Evolutionary conservation across 1,140 invertebrate genomes (phyloP).

Genomic region (Drosophila azteca): DNA sequence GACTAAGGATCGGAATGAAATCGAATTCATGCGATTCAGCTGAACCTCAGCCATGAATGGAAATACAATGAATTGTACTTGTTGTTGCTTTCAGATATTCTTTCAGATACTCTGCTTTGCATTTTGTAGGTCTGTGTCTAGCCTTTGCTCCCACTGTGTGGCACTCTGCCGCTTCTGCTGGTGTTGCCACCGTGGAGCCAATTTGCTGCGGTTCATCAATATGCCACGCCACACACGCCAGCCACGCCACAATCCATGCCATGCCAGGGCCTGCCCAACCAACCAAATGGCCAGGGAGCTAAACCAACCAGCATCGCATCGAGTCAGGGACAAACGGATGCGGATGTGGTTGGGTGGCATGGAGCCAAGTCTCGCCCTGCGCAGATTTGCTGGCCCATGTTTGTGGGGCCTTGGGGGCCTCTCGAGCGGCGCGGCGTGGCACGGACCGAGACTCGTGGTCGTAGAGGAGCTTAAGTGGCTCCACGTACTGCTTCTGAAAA

Average conservation of each 20-base stretch:
- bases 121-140: neutral
- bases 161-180: constrained; percentile 36
- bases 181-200: constrained; percentile 64
- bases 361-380: constrained; percentile 9
- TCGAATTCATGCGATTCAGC: too few species aligned
- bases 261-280: constrained; percentile 34
- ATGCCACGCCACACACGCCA: constrained; percentile 67
- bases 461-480: constrained; percentile 74
- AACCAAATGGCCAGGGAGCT: constrained; percentile 56
- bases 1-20: too few species aligned
- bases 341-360: constrained; percentile 43
- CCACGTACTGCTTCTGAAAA: constrained; percentile 65
- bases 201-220: constrained; percentile 80
- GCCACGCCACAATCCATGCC: constrained; percentile 22
- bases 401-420: constrained; percentile 8
- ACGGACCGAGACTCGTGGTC: constrained; percentile 13
- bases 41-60: too few species aligned
- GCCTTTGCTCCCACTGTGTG: constrained; percentile 41
- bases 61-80: too few species aligned
- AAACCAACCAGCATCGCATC: constrained; percentile 7
- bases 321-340: constrained; percentile 50
- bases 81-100: too few species aligned
- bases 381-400: constrained; percentile 38
- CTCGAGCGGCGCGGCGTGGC: constrained; percentile 6
- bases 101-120: too few species aligned